These are phyloP conservation scores for Xanthia icteritia DNA, from an alignment of 2,888 invertebrate species.

Conservation along the genomic window DNA sequence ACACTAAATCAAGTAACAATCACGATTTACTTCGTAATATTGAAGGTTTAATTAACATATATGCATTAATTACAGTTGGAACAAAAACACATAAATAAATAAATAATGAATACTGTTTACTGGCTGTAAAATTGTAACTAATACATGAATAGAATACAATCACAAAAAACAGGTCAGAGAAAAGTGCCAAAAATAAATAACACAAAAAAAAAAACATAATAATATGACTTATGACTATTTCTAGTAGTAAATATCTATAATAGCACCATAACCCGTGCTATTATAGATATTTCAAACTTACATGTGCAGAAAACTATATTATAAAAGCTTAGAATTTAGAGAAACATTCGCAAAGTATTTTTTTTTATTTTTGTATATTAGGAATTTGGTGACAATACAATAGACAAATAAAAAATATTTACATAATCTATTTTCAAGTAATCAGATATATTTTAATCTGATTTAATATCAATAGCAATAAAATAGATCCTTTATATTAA, in stretches of 20 bases:
- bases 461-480: not conserved
- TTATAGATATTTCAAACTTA: not conserved
- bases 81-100: conserved; percentile 43
- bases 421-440: not conserved
- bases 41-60: conserved; percentile 40
- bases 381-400: not conserved
- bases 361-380: too few species aligned
- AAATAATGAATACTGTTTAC: not conserved
- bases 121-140: not conserved
- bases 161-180: conserved; percentile 1
- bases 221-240: too few species aligned
- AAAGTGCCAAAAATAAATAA: conserved; percentile 2
- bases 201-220: not conserved
- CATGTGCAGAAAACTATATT: not conserved
- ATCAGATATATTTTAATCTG: not conserved
- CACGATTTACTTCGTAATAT: conserved; percentile 19
- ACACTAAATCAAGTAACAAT: conserved; percentile 3
- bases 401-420: not conserved
- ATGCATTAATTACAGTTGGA: conserved; percentile 33
- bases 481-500: not conserved
- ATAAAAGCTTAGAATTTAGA: not conserved
- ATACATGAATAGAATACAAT: conserved; percentile 8
- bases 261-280: too few species aligned
- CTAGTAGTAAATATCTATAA: too few species aligned
- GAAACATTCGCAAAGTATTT: not conserved